phyloP scores from a whole-genome alignment of 2,113 vertebrate species.

The Myanophis thanlyinensis region DNA sequence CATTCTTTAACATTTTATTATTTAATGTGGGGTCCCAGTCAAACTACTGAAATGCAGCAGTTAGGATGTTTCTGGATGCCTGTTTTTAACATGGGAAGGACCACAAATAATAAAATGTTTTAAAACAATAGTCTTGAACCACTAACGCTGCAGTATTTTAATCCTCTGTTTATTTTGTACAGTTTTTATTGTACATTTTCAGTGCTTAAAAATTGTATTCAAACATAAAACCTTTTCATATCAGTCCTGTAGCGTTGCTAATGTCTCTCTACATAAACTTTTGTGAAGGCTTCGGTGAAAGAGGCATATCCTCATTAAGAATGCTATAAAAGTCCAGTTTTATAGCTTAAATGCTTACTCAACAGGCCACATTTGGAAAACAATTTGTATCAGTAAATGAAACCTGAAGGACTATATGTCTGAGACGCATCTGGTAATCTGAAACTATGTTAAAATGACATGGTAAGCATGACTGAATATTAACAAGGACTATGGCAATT shows the following conservation, averaged over 20 bases:
- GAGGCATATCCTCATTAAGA: not conserved
- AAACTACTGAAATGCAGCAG: not conserved
- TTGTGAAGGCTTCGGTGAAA: not conserved
- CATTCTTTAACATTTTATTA: slow-evolving; percentile 17
- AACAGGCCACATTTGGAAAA: not conserved
- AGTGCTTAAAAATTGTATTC: not conserved
- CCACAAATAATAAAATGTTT: not conserved
- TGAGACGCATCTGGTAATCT: not conserved
- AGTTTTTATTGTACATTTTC: not conserved
- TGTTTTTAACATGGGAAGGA: not conserved
- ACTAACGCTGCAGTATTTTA: not conserved
- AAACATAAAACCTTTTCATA: not conserved
- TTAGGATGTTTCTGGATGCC: not conserved
- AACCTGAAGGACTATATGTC: not conserved
- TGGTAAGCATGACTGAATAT: not conserved
- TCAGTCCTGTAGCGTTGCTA: not conserved
- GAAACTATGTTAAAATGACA: not conserved
- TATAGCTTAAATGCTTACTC: not conserved
- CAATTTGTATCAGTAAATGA: not conserved
- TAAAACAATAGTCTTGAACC: not conserved
- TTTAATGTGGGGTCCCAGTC: not conserved
- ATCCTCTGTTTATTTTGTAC: not conserved
- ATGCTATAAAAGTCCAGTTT: not conserved
- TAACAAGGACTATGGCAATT: not conserved
- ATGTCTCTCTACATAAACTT: not conserved